Conservation (phyloP, 2,888 invertebrate genomes). For the Rapana venosa region DNA sequence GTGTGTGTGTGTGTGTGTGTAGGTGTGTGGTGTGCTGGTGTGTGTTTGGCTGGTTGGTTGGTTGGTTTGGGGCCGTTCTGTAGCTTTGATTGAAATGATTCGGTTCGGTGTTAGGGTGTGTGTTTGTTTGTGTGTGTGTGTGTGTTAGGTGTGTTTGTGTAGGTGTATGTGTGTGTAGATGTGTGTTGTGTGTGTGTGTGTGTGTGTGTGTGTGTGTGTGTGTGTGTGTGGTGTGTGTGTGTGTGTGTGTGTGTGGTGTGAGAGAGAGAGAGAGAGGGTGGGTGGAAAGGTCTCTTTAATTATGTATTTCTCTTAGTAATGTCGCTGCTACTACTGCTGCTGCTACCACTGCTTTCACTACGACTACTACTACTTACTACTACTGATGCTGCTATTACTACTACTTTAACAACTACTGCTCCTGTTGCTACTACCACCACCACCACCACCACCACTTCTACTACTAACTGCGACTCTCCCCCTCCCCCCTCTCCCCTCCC, state of each 20-base stretch:
- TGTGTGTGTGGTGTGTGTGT: not conserved
- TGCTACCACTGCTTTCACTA: too few species aligned
- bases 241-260: constrained; percentile 6
- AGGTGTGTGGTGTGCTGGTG: too few species aligned
- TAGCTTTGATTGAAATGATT: too few species aligned
- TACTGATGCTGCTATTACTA: not conserved
- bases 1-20: too few species aligned
- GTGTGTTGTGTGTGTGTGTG: not conserved
- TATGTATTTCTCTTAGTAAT: not conserved
- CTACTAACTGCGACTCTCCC: too few species aligned
- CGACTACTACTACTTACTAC: too few species aligned
- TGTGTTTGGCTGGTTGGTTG: too few species aligned
- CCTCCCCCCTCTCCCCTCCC: not conserved
- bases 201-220: not conserved
- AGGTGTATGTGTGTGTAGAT: not conserved
- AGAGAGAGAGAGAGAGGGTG: not conserved
- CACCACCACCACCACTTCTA: constrained; percentile 8
- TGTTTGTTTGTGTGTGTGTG: not conserved
- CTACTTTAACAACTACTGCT: not conserved
- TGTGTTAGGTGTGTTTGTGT: not conserved
- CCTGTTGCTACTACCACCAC: constrained; percentile 11
- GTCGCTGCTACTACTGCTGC: too few species aligned
- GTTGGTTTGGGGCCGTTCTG: too few species aligned
- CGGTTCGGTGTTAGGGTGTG: not conserved
- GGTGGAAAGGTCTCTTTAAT: not conserved